phyloP scores from a whole-genome alignment of 92 coral and sea anemone genomes.

The Porites evermanni region DNA sequence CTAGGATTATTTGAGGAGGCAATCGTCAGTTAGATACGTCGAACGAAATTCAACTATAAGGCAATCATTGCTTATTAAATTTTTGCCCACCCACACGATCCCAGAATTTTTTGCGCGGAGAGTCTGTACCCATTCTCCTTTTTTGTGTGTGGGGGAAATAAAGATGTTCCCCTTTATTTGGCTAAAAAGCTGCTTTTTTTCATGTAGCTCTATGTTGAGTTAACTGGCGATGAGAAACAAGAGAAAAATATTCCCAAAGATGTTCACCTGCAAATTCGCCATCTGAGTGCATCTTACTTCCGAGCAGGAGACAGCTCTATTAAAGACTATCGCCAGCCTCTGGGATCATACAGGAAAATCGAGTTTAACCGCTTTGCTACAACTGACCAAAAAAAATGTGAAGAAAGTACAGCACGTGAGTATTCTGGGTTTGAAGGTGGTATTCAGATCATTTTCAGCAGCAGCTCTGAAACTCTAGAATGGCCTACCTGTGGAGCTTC shows the following conservation, averaged over 20 bases:
- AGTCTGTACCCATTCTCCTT: too few relatives aligned
- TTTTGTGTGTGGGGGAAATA: too few relatives aligned
- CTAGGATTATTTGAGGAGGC: too few relatives aligned
- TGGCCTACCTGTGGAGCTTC: too few relatives aligned
- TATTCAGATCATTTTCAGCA: too few relatives aligned
- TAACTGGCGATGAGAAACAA: background rate
- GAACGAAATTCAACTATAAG: too few relatives aligned
- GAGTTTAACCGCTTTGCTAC: conserved; percentile 30
- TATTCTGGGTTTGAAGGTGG: background rate
- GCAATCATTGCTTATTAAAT: too few relatives aligned
- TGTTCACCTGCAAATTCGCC: conserved; percentile 11
- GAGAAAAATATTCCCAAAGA: background rate
- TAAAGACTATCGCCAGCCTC: conserved; percentile 21
- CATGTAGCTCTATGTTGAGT: conserved; percentile 22
- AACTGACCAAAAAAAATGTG: conserved; percentile 5
- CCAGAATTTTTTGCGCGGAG: too few relatives aligned
- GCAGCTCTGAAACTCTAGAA: background rate
- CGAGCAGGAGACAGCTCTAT: background rate
- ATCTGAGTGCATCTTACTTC: conserved; percentile 29
- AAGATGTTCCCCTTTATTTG: too few relatives aligned
- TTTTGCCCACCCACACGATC: too few relatives aligned
- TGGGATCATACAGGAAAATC: conserved; percentile 30
- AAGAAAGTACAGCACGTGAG: background rate
- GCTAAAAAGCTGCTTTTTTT: background rate
- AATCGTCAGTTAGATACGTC: too few relatives aligned